phyloP scores from a whole-genome alignment of 2,113 vertebrate species.

The Paratilapia polleni region DNA sequence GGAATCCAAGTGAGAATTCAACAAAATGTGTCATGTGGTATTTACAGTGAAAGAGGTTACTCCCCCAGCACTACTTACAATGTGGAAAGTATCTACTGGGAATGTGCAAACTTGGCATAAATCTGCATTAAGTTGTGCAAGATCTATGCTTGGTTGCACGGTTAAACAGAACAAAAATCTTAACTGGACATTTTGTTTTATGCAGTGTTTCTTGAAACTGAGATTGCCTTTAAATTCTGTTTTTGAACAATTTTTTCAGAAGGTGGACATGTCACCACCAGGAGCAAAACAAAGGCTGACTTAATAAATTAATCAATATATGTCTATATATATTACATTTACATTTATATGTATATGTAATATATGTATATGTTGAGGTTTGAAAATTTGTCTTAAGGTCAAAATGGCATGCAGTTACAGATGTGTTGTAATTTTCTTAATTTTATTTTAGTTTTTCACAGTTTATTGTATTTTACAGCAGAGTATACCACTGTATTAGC shows the following conservation, averaged over 20 bases:
- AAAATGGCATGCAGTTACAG: not conserved
- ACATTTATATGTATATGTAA: too few species aligned
- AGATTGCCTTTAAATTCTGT: not conserved
- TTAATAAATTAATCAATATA: too few species aligned
- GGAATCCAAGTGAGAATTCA: not conserved
- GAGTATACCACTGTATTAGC: not conserved
- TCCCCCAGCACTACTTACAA: not conserved
- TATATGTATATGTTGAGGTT: not conserved
- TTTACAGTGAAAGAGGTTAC: not conserved
- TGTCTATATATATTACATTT: too few species aligned
- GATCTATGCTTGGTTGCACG: not conserved
- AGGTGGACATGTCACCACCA: too few species aligned
- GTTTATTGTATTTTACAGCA: not conserved
- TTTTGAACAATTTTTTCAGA: too few species aligned
- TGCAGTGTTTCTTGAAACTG: not conserved
- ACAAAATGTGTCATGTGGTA: not conserved
- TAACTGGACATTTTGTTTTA: not conserved
- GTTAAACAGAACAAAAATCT: not conserved
- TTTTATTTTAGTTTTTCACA: too few species aligned
- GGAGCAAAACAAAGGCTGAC: too few species aligned
- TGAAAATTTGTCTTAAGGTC: not conserved
- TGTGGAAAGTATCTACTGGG: rapidly evolving
- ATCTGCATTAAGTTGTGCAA: not conserved
- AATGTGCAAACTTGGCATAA: not conserved
- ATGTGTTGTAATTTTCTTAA: not conserved